Evolutionary conservation across 2,797 vertebrate genomes (phyloP).

Genomic region (Typhlichthys eigenmanni): DNA sequence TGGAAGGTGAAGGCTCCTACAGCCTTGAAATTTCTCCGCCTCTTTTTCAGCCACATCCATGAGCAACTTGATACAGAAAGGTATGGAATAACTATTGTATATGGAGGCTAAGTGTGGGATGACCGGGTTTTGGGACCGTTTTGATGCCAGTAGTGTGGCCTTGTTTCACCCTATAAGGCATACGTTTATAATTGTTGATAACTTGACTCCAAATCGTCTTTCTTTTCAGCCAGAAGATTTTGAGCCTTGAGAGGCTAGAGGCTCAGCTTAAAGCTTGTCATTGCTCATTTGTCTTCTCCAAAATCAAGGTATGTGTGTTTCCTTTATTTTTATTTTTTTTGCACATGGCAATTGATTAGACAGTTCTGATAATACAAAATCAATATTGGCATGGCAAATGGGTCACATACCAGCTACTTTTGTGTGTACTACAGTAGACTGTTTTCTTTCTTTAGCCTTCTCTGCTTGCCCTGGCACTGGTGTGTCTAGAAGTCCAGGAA

Average conservation of each 20-base stretch:
- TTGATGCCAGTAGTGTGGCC: conserved; percentile 18
- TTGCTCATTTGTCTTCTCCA: conserved; percentile 91
- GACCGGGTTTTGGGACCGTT: no score
- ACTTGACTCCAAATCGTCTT: conserved; percentile 26
- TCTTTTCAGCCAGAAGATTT: conserved; percentile 75
- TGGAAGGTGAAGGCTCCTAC: conserved; percentile 93
- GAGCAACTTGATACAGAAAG: conserved; percentile 83
- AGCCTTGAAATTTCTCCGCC: conserved; percentile 87
- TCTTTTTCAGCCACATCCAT: conserved; percentile 83
- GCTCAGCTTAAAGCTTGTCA: conserved; percentile 94
- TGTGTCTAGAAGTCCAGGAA: conserved; percentile 85
- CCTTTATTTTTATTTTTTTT: no score
- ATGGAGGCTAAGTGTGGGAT: conserved; percentile 38
- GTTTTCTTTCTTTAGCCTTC: conserved; percentile 81
- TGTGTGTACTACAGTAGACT: no score
- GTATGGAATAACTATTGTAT: conserved; percentile 69
- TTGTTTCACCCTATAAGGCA: conserved; percentile 6
- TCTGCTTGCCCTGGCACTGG: conserved; percentile 85
- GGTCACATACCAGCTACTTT: no score
- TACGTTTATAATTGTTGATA: conserved; percentile 30
- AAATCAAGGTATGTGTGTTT: conserved; percentile 86
- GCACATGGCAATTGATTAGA: no score
- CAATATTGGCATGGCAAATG: no score
- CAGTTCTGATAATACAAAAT: no score
- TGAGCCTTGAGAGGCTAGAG: conserved; percentile 91